These are phyloP conservation scores for Syngnathus floridae DNA, from an alignment of 2,113 vertebrate genomes.

Conservation along the genomic window DNA sequence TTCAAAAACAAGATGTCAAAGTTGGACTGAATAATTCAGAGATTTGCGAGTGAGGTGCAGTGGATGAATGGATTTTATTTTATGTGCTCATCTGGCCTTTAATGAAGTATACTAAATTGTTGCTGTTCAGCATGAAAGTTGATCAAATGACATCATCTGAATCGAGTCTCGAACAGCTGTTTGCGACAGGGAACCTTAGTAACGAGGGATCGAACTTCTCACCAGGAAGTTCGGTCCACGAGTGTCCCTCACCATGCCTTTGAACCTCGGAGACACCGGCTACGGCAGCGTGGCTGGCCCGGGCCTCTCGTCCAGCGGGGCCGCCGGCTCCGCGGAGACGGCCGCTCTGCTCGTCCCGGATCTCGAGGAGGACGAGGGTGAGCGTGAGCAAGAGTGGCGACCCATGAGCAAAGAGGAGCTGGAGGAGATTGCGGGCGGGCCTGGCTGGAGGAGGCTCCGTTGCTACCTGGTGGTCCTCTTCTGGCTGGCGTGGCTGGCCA, in stretches of 20 bases:
- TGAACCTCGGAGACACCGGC: slow-evolving; percentile 48
- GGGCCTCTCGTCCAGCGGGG: slow-evolving; percentile 11
- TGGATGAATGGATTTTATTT: too few species aligned
- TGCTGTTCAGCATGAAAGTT: background rate
- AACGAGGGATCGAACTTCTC: too few species aligned
- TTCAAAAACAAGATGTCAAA: too few species aligned
- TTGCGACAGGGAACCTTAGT: background rate
- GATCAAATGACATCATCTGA: background rate
- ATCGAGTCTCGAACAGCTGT: slow-evolving; percentile 21
- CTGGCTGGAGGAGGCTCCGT: slow-evolving; percentile 60
- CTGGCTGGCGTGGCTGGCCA: slow-evolving; percentile 64
- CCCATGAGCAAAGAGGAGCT: slow-evolving; percentile 61
- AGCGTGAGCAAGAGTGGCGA: slow-evolving; percentile 18
- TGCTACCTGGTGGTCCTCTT: slow-evolving; percentile 60
- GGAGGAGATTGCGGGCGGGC: slow-evolving; percentile 43
- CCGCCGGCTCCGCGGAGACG: slow-evolving; percentile 36
- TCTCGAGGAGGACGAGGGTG: background rate
- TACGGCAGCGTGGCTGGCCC: slow-evolving; percentile 40
- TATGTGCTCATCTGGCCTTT: too few species aligned
- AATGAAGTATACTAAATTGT: too few species aligned
- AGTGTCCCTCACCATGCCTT: slow-evolving; percentile 45
- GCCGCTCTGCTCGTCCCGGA: slow-evolving; percentile 51
- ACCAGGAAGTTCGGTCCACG: too few species aligned
- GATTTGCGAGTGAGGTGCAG: too few species aligned
- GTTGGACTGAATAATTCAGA: too few species aligned